Conservation (phyloP, 1,140 invertebrate genomes). For the Drosophila busckii region DNA sequence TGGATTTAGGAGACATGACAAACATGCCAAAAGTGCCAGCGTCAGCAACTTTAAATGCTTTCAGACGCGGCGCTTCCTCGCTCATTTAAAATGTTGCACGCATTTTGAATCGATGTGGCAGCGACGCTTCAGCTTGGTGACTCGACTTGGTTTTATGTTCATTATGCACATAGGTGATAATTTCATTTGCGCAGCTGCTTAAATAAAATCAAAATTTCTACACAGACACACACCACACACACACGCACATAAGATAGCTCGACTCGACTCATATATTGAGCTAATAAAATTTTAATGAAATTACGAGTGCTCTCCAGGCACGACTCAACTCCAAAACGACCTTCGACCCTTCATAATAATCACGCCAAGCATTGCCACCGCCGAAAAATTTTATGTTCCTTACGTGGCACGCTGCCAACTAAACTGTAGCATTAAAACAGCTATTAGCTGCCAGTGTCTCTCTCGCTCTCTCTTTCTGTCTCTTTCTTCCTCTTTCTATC, state of each 20-base stretch:
- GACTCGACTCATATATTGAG: conserved; percentile 46
- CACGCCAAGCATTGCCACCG: conserved; percentile 35
- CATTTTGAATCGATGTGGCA: too few species aligned
- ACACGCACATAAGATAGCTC: conserved; percentile 9
- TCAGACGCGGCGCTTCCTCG: too few species aligned
- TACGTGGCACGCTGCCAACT: conserved; percentile 55
- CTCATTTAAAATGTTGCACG: too few species aligned
- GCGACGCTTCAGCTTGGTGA: too few species aligned
- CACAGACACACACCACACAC: neutral
- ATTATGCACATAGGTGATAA: conserved; percentile 70
- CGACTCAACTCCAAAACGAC: conserved; percentile 7
- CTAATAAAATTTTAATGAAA: conserved; percentile 77
- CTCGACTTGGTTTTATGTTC: conserved; percentile 39
- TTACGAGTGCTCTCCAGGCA: conserved; percentile 47
- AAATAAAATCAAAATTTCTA: conserved; percentile 46
- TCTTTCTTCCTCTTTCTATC: conserved; percentile 2
- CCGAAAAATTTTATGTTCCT: conserved; percentile 52
- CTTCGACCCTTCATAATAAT: conserved; percentile 67
- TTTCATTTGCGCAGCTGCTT: conserved; percentile 60
- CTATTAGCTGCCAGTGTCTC: conserved; percentile 51
- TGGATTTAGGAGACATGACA: too few species aligned
- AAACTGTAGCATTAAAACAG: conserved; percentile 66
- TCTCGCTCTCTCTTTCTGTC: neutral
- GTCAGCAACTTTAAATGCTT: too few species aligned
- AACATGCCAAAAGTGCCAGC: too few species aligned